Conservation (phyloP, 2,888 invertebrate species). For the Lasioglossum pauxillum region DNA sequence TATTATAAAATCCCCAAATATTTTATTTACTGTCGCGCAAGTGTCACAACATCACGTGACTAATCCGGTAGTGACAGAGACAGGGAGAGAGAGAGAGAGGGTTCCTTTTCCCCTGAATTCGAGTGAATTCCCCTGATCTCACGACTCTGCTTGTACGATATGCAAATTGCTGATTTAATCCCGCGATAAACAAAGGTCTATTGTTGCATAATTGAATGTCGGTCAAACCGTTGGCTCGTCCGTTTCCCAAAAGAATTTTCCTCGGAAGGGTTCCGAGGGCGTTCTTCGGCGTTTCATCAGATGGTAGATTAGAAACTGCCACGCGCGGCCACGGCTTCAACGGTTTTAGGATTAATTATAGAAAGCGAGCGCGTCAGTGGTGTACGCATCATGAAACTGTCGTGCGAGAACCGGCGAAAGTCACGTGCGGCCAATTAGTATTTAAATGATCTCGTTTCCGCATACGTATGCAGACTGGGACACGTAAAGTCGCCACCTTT, state of each 20-base stretch:
- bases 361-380: constrained; percentile 64
- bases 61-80: too few species aligned
- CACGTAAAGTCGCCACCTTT: constrained; percentile 6
- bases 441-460: constrained; percentile 65
- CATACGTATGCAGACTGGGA: constrained; percentile 27
- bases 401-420: constrained; percentile 63
- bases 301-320: constrained; percentile 55
- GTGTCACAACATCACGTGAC: neutral
- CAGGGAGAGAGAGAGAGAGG: too few species aligned
- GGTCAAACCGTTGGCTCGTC: neutral
- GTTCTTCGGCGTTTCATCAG: constrained; percentile 36
- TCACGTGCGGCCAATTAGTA: constrained; percentile 72
- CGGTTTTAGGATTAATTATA: constrained; percentile 69
- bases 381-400: constrained; percentile 37
- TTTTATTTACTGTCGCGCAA: neutral
- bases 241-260: neutral
- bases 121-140: too few species aligned
- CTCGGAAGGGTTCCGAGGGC: neutral
- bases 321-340: constrained; percentile 44
- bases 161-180: neutral
- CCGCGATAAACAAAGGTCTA: neutral
- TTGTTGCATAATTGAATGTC: constrained; percentile 9
- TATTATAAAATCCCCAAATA: neutral
- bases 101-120: too few species aligned
- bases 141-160: neutral